These are phyloP conservation scores for Platycheirus albimanus DNA, from an alignment of 2,888 invertebrate species.

Conservation along the genomic window DNA sequence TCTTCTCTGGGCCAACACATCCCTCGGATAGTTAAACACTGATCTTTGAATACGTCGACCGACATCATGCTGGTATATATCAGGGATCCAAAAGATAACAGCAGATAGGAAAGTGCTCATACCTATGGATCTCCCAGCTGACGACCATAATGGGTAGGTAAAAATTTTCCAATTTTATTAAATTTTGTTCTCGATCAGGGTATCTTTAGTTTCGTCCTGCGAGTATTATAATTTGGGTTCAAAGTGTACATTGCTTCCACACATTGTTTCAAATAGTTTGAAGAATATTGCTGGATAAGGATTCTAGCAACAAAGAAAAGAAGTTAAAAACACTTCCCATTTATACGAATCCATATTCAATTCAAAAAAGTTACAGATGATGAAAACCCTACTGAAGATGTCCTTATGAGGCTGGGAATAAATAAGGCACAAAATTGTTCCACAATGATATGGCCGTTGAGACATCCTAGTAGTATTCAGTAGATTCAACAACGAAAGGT, in stretches of 20 bases:
- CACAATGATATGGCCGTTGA: conserved; percentile 52
- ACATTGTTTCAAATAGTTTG: too few relatives aligned
- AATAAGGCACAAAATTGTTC: conserved; percentile 17
- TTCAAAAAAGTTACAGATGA: too few relatives aligned
- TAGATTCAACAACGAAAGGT: background rate
- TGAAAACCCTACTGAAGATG: conserved; percentile 40
- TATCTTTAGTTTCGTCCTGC: too few relatives aligned
- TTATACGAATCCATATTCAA: too few relatives aligned
- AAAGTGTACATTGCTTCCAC: too few relatives aligned
- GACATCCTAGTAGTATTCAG: background rate
- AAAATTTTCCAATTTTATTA: conserved; percentile 71
- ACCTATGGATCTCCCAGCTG: conserved; percentile 84
- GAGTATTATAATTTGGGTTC: background rate
- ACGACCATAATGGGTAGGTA: conserved; percentile 84
- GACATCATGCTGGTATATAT: conserved; percentile 84
- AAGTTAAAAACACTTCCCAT: too few relatives aligned
- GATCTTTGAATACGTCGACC: conserved; percentile 83
- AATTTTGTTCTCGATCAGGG: conserved; percentile 33
- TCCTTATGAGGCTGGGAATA: conserved; percentile 41
- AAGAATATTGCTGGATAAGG: too few relatives aligned
- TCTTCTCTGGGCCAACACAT: conserved; percentile 82
- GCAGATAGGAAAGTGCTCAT: conserved; percentile 84
- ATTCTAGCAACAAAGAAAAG: too few relatives aligned
- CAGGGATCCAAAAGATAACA: conserved; percentile 84
- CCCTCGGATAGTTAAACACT: conserved; percentile 83